Conservation (phyloP, 2,797 vertebrate genomes). For the Bryconaethiops microstoma region DNA sequence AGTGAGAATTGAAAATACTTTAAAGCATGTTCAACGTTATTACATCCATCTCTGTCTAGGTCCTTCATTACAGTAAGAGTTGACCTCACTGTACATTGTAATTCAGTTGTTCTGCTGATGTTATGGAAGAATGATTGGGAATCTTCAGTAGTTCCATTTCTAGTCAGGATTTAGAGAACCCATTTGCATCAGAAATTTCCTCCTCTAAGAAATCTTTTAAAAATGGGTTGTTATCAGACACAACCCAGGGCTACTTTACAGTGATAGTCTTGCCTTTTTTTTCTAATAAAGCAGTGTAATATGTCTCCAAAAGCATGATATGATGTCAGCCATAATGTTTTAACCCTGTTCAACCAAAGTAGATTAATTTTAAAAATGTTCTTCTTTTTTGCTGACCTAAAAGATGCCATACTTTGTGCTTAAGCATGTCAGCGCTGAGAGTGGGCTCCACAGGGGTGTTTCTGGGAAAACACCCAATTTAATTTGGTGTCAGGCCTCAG, state of each 20-base stretch:
- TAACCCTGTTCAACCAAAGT: background rate
- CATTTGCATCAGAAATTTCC: background rate
- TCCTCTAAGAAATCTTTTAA: background rate
- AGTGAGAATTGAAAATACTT: background rate
- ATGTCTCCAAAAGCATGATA: background rate
- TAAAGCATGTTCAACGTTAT: background rate
- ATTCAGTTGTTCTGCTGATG: background rate
- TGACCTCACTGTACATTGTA: background rate
- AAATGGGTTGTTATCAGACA: background rate
- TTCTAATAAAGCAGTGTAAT: background rate
- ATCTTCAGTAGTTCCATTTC: background rate
- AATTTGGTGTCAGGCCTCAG: constrained; percentile 15
- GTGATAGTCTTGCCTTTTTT: background rate
- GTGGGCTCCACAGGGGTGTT: constrained; percentile 1
- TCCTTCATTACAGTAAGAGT: background rate
- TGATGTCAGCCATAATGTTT: background rate
- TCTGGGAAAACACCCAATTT: constrained; percentile 5
- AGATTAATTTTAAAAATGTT: background rate
- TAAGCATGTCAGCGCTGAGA: background rate
- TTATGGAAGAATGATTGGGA: background rate
- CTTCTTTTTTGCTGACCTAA: constrained; percentile 5
- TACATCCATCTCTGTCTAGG: background rate
- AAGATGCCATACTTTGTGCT: background rate
- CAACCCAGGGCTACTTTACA: background rate
- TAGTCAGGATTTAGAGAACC: background rate